Evolutionary conservation across 2,797 vertebrate genomes (phyloP).

Genomic region (Hippoglossus hippoglossus): DNA sequence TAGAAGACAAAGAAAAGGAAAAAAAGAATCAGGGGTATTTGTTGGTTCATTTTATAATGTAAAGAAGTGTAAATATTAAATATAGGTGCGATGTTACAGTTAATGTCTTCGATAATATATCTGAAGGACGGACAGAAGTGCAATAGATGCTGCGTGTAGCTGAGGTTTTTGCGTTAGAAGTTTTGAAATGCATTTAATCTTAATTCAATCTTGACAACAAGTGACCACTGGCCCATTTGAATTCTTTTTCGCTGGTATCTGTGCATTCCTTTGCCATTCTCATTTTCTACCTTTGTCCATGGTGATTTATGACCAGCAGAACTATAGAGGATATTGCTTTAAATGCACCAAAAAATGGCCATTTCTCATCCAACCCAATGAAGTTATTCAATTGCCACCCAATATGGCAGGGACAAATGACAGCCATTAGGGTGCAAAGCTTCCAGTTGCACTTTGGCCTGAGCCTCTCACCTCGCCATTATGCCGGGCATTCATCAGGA

Average conservation of each 20-base stretch:
- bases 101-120: no score
- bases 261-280: constrained; percentile 30
- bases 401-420: constrained; percentile 82
- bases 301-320: constrained; percentile 68
- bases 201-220: constrained; percentile 24
- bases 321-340: constrained; percentile 43
- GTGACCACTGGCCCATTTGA: constrained; percentile 8
- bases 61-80: no score
- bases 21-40: no score
- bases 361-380: constrained; percentile 45
- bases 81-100: no score
- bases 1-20: no score
- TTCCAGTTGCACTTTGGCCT: constrained; percentile 71
- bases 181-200: constrained; percentile 17
- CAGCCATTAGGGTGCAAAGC: constrained; percentile 71
- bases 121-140: no score
- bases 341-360: constrained; percentile 58
- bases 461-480: constrained; percentile 63
- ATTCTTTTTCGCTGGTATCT: constrained; percentile 28
- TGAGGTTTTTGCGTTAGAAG: background rate
- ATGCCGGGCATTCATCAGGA: constrained; percentile 59
- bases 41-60: no score
- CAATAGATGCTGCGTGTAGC: no score
- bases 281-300: constrained; percentile 32
- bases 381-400: constrained; percentile 72